Evolutionary conservation across 1,140 invertebrate genomes (phyloP).

Genomic region (Ruditapes philippinarum): DNA sequence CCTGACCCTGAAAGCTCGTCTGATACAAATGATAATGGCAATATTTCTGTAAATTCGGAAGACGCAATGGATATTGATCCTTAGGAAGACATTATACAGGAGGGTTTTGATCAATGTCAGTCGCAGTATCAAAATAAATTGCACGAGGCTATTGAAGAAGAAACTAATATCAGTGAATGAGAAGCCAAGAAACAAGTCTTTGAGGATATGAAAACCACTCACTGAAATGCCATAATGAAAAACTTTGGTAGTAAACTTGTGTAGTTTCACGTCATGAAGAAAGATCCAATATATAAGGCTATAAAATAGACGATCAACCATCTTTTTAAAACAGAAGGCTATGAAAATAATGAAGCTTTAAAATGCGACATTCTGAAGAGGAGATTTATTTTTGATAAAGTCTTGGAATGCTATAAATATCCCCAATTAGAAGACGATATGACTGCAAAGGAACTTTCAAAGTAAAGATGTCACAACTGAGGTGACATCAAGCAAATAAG

Average conservation of each 20-base stretch:
- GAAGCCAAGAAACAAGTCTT: slow-evolving; percentile 34
- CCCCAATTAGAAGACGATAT: neutral
- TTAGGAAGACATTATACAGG: slow-evolving; percentile 27
- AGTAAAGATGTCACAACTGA: too few species aligned
- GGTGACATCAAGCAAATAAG: too few species aligned
- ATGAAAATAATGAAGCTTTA: neutral
- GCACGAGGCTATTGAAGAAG: slow-evolving; percentile 1
- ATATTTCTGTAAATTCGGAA: neutral
- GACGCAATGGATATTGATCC: neutral
- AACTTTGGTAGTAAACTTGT: slow-evolving; percentile 12
- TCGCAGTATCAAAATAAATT: slow-evolving; percentile 19
- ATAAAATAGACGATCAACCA: neutral
- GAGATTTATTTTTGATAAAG: slow-evolving; percentile 31
- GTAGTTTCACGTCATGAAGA: slow-evolving; percentile 27
- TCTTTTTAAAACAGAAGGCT: neutral
- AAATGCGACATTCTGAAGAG: slow-evolving; percentile 12
- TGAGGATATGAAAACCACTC: slow-evolving; percentile 23
- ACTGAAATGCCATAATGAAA: slow-evolving; percentile 25
- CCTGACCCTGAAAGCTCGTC: neutral
- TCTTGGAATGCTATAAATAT: neutral
- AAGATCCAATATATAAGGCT: slow-evolving; percentile 15
- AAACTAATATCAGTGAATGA: neutral
- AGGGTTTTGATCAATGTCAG: slow-evolving; percentile 13
- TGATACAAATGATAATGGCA: neutral
- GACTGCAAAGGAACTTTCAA: too few species aligned